Base-by-base conservation (phyloP, 2,113 vertebrate genomes). In the Coptodon rendalli region DNA sequence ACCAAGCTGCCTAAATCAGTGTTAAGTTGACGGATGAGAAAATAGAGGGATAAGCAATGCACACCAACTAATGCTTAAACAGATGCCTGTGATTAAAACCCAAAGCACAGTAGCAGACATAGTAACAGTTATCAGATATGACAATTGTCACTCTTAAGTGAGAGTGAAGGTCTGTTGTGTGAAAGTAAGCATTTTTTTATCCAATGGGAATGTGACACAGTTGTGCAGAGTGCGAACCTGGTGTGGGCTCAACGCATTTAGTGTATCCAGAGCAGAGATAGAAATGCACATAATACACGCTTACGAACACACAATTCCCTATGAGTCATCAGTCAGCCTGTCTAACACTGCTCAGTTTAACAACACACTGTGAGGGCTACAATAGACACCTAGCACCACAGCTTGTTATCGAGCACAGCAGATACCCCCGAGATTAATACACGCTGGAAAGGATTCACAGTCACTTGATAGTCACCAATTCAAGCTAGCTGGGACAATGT, bases 301-400 rank as follows among this genome's bases (percentile, higher is more conserved):
- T 17, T 43, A 82, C 24, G 34, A 43, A 34, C n/a, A 36, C 48
- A 80, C 76, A 12, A 68, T 90, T 84, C 52, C n/a, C 5, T 53
- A 45, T 93, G 90, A 94, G 71, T 93, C 90, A 91, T 91, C 88
- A 83, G 79, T 89, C 86, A 80, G 89, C 54, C 79, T 85, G 45
- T 83, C 52, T 68, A 81, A 89, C 76, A 16, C 68, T 54, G 83
- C 81, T 92, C 76, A 66, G 68, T 89, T 81, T 66, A 92, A 90
- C 84, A 86, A 40, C 78, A 19, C 87, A 68, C 82, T 83, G 53
- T 78, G 80, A 89, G 76, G 57, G 38, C 79, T 82, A 68, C 80
- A 12, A n/a, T 7, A 57, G 45, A 61, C 84, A 38, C 11, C 66
- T 81, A 84, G 63, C 78, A 48, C 68, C 76, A 6, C 45, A 52